Evolutionary conservation across 2,113 vertebrate species (phyloP).

Genomic region (Neolamprologus variostigma): DNA sequence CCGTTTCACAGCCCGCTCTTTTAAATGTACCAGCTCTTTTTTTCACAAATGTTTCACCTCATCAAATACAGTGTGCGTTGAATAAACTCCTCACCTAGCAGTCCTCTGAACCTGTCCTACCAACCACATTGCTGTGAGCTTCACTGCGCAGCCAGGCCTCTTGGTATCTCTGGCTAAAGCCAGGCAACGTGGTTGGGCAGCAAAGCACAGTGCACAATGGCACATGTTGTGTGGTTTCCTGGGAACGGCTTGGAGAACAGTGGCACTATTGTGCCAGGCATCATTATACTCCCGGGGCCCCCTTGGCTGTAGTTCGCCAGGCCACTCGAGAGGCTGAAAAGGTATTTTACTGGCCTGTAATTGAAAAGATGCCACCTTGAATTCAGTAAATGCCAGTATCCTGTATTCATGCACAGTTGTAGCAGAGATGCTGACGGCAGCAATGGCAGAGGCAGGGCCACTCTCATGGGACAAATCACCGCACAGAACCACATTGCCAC

Average conservation of each 20-base stretch:
- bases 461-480: slow-evolving; percentile 29
- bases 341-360: slow-evolving; percentile 71
- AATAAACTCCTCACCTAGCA: slow-evolving; percentile 24
- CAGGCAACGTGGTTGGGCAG: slow-evolving; percentile 73
- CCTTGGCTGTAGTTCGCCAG: slow-evolving; percentile 57
- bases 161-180: slow-evolving; percentile 64
- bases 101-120: slow-evolving; percentile 30
- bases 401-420: slow-evolving; percentile 50
- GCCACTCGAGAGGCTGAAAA: slow-evolving; percentile 74
- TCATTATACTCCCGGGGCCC: slow-evolving; percentile 71
- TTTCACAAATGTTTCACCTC: slow-evolving; percentile 30
- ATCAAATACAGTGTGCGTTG: slow-evolving; percentile 25
- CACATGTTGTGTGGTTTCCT: slow-evolving; percentile 76
- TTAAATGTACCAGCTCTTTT: slow-evolving; percentile 17
- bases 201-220: slow-evolving; percentile 74
- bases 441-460: slow-evolving; percentile 25
- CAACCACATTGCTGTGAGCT: slow-evolving; percentile 36
- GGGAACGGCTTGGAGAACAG: slow-evolving; percentile 75
- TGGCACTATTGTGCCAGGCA: slow-evolving; percentile 74
- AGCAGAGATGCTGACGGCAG: slow-evolving; percentile 44
- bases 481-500: slow-evolving; percentile 29
- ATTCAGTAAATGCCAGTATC: slow-evolving; percentile 65
- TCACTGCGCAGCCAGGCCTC: slow-evolving; percentile 47
- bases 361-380: slow-evolving; percentile 72
- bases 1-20: slow-evolving; percentile 14